These are phyloP conservation scores for Cremastinae sp. DNA, from an alignment of 2,888 invertebrate genomes.

Conservation along the genomic window DNA sequence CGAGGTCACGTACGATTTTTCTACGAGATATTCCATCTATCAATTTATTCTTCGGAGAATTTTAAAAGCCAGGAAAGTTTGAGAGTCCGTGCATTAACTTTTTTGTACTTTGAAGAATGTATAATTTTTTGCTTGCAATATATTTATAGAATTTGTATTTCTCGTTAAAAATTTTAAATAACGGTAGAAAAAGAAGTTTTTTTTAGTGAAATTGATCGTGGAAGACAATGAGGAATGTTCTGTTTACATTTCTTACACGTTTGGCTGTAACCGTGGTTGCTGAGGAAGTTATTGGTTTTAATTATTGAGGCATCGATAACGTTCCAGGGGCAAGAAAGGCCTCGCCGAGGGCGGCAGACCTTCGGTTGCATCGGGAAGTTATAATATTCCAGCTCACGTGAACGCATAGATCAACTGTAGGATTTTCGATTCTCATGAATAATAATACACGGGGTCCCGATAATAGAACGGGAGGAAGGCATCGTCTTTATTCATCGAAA, in stretches of 20 bases:
- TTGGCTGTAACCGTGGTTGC: not conserved
- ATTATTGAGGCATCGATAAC: slow-evolving; percentile 43
- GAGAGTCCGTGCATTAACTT: slow-evolving; percentile 4
- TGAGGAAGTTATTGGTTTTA: slow-evolving; percentile 48
- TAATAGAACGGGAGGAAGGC: slow-evolving; percentile 51
- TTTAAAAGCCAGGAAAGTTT: slow-evolving; percentile 4
- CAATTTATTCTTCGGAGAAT: not conserved
- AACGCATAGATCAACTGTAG: slow-evolving; percentile 53
- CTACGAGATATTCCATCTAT: not conserved
- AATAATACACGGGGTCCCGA: slow-evolving; percentile 53
- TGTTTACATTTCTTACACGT: not conserved
- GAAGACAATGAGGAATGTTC: slow-evolving; percentile 7
- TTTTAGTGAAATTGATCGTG: no score
- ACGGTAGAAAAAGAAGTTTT: no score
- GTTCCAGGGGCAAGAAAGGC: slow-evolving; percentile 9
- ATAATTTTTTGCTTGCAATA: no score
- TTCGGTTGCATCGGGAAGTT: slow-evolving; percentile 34
- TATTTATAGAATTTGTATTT: no score
- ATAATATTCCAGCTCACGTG: slow-evolving; percentile 15
- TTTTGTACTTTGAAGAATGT: not conserved
- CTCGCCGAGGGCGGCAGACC: slow-evolving; percentile 26
- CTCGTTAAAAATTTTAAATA: no score
- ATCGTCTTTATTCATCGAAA: slow-evolving; percentile 56
- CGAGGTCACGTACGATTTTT: slow-evolving; percentile 59
- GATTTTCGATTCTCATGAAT: slow-evolving; percentile 61